phyloP scores from a whole-genome alignment of 1,140 invertebrate species.

The Cephus cinctus region DNA sequence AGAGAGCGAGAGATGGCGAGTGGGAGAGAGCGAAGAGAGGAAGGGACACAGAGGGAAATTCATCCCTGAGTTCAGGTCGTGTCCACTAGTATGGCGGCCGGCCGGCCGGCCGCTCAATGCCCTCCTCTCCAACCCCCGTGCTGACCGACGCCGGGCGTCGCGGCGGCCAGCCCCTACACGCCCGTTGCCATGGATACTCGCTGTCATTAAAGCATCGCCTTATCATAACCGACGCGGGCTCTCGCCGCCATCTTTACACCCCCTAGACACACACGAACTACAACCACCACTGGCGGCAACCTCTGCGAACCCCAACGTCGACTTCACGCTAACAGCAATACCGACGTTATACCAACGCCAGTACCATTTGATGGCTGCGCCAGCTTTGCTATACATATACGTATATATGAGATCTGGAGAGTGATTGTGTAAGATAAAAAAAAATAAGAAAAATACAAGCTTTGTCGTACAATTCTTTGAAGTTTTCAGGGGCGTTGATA shows the following conservation, averaged over 20 bases:
- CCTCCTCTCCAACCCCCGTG: slow-evolving; percentile 22
- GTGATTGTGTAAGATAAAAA: no score
- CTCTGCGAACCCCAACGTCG: no score
- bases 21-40: slow-evolving; percentile 5
- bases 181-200: slow-evolving; percentile 51
- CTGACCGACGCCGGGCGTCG: slow-evolving; percentile 55
- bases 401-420: no score
- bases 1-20: slow-evolving; percentile 3
- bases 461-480: no score
- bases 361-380: no score
- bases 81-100: slow-evolving; percentile 54
- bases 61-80: slow-evolving; percentile 46
- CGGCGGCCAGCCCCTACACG: slow-evolving; percentile 51
- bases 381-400: no score
- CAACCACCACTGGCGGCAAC: no score
- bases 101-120: slow-evolving; percentile 23
- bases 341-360: no score
- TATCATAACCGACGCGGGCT: slow-evolving; percentile 56
- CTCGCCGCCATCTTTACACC: slow-evolving; percentile 52
- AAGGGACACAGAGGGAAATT: slow-evolving; percentile 41
- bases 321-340: no score
- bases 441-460: no score
- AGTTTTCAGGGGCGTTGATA: no score
- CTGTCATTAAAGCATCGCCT: slow-evolving; percentile 59
- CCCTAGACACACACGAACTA: no score